Percentiles rank a stretch among this genome's conserved stretches.
These are phyloP conservation scores for Odontocerum albicorne DNA, from an alignment of 2,888 invertebrate species.

Conservation along the genomic window DNA sequence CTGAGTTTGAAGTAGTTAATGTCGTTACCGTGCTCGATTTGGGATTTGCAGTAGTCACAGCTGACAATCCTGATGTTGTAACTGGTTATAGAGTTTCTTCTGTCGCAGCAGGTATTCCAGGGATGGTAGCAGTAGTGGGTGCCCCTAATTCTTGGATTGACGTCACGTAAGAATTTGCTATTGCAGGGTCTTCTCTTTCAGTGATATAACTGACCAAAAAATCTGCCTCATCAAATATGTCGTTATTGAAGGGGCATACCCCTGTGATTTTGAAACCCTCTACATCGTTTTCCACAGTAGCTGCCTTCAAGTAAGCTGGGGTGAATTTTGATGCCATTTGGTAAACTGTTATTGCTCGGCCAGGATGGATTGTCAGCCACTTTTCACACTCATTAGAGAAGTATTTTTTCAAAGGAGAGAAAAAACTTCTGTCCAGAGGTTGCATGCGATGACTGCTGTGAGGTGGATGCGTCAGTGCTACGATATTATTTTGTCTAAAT, in stretches of 20 bases:
- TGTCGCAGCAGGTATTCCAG: not conserved
- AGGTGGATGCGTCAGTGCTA: no score
- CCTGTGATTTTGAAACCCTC: slow-evolving; percentile 26
- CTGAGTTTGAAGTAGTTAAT: no score
- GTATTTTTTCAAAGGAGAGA: no score
- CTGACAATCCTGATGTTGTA: no score
- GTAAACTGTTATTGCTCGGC: slow-evolving; percentile 40
- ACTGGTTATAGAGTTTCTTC: no score
- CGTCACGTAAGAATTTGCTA: not conserved
- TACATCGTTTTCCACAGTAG: slow-evolving; percentile 31
- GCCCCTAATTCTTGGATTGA: not conserved
- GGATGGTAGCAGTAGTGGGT: not conserved
- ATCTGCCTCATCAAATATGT: slow-evolving; percentile 33
- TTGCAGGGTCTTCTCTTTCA: slow-evolving; percentile 12
- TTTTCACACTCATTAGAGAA: no score
- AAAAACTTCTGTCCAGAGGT: no score
- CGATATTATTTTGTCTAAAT: no score
- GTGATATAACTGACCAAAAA: slow-evolving; percentile 19
- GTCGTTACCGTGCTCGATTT: no score
- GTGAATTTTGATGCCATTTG: slow-evolving; percentile 39
- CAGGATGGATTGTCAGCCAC: no score
- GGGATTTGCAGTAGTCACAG: no score
- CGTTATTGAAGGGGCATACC: slow-evolving; percentile 26
- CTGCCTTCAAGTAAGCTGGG: slow-evolving; percentile 35
- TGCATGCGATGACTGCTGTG: no score